phyloP scores from a whole-genome alignment of 2,797 vertebrate genomes.

The Heterohyrax brucei region DNA sequence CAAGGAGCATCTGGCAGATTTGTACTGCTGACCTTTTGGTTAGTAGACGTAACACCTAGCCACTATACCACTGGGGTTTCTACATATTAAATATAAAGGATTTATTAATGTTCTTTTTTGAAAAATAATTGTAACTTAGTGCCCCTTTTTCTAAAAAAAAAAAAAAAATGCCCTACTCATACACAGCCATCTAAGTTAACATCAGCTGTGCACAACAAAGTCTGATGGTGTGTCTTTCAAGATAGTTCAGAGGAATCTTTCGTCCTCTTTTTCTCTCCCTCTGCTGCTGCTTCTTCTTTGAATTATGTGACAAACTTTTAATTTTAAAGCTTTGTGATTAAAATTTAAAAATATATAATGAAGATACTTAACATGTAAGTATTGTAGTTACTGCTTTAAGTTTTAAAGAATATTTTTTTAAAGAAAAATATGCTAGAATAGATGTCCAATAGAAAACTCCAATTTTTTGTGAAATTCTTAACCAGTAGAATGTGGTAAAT shows the following conservation, averaged over 20 bases:
- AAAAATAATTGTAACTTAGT: constrained; percentile 58
- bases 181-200: not conserved
- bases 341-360: constrained; percentile 11
- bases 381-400: not conserved
- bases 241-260: not conserved
- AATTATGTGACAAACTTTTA: constrained; percentile 38
- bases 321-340: constrained; percentile 58
- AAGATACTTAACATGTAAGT: not conserved
- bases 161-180: not conserved
- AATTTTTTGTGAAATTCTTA: constrained; percentile 55
- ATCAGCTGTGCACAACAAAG: not conserved
- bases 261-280: not conserved
- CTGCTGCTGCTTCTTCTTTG: constrained; percentile 36
- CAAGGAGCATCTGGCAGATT: no score
- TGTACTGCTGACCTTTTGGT: no score
- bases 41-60: no score
- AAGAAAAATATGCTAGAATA: constrained; percentile 9
- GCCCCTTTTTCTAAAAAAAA: not conserved
- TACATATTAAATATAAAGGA: not conserved
- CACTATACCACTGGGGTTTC: no score
- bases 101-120: constrained; percentile 26
- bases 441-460: not conserved
- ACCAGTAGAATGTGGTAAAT: not conserved
- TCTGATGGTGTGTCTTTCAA: not conserved
- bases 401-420: not conserved